A percentile compares a stretch with the other conserved stretches of the same genome.
Evolutionary conservation across 2,113 vertebrate species (phyloP).

Genomic region (Apeltes quadracus): DNA sequence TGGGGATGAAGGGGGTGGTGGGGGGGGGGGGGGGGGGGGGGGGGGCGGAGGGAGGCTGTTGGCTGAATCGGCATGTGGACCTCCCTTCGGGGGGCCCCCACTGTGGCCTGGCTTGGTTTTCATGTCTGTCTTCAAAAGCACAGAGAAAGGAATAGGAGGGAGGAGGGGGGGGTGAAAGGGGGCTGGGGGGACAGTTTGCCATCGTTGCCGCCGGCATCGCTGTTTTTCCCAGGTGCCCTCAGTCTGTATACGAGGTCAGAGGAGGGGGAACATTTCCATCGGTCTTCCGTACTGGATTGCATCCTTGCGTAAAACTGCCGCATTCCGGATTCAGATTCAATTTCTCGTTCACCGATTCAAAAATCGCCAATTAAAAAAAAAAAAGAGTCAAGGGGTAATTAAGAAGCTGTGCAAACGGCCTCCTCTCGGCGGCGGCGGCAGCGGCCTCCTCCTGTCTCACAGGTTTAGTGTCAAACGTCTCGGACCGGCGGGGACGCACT

Average conservation of each 20-base stretch:
- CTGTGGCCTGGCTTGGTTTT: conserved; percentile 65
- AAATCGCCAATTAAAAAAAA: neutral
- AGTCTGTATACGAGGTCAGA: conserved; percentile 8
- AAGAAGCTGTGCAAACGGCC: neutral
- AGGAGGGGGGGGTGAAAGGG: neutral
- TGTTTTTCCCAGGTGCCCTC: conserved; percentile 35
- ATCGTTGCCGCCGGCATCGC: conserved; percentile 35
- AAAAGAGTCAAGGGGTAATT: conserved; percentile 2
- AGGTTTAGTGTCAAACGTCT: conserved; percentile 51
- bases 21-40: conserved; percentile 43
- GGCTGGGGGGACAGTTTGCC: conserved; percentile 11
- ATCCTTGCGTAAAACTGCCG: neutral
- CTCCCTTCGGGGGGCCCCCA: conserved; percentile 69
- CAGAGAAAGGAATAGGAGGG: conserved; percentile 7
- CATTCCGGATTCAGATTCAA: neutral
- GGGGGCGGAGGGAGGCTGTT: conserved; percentile 45
- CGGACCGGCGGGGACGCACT: conserved; percentile 29
- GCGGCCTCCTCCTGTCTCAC: conserved; percentile 68
- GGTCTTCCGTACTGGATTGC: no score
- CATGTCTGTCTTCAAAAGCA: conserved; percentile 74
- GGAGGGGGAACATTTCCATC: conserved; percentile 3
- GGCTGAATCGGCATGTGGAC: conserved; percentile 85
- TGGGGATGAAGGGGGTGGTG: conserved; percentile 12
- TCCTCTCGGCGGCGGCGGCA: conserved; percentile 32
- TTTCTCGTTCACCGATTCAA: neutral